Evolutionary conservation across 2,113 vertebrate genomes (phyloP).

Genomic region (Sorex fumeus): DNA sequence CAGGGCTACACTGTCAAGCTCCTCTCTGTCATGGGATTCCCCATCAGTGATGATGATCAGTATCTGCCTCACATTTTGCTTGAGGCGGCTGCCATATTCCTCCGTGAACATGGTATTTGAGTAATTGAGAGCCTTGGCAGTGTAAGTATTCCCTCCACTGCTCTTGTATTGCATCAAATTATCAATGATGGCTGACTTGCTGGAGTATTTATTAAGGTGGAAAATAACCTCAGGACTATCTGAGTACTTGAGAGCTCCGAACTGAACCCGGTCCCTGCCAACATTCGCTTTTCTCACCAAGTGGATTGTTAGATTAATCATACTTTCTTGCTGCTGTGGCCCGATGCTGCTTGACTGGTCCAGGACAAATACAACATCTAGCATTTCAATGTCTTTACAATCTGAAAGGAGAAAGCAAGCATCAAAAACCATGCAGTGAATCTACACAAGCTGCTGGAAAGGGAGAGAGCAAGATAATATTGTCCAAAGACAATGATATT

Average conservation of each 20-base stretch:
- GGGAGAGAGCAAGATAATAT: neutral
- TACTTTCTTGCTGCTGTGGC: neutral
- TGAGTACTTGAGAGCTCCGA: conserved; percentile 86
- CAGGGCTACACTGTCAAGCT: conserved; percentile 54
- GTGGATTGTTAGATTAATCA: conserved; percentile 84
- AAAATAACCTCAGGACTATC: conserved; percentile 74
- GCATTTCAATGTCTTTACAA: conserved; percentile 80
- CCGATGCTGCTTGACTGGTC: conserved; percentile 85
- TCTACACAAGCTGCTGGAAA: neutral
- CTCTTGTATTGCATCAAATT: conserved; percentile 46
- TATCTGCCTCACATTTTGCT: conserved; percentile 79
- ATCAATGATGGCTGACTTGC: conserved; percentile 37
- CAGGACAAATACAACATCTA: conserved; percentile 88
- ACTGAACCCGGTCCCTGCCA: conserved; percentile 81
- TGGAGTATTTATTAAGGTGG: conserved; percentile 73
- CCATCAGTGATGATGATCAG: conserved; percentile 86
- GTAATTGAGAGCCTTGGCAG: conserved; percentile 75
- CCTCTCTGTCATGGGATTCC: conserved; percentile 59
- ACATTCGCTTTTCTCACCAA: conserved; percentile 85
- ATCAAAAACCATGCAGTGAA: neutral
- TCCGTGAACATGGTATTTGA: conserved; percentile 77
- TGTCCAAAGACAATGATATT: neutral
- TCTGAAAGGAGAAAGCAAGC: conserved; percentile 77
- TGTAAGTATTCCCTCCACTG: neutral
- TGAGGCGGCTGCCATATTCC: conserved; percentile 75